Base-by-base conservation (phyloP, 35 echinoderm and acorn worm species). In the Eucidaris tribuloides region DNA sequence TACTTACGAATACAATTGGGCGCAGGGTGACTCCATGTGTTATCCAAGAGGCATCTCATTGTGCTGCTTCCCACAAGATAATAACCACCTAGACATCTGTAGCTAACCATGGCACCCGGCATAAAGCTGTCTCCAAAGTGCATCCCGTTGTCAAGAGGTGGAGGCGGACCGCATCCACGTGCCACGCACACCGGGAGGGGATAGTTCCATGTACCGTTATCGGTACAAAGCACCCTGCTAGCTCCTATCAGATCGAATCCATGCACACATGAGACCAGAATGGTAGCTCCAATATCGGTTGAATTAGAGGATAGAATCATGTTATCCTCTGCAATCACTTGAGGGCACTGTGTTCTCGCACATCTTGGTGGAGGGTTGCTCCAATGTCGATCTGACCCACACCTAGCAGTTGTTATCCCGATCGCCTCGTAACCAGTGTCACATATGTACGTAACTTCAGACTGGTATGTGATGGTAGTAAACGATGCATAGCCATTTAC, bases 1-100 rank as follows among this genome's bases (percentile, higher is more conserved):
- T n/a, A 88, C 85, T 88, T 40, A 88, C 85, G 32, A 3, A 88
- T 48, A 68, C 85, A 88, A 37, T 36, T 71, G 38, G 77, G 85
- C 32, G 20, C 22, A 2, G 58, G 32, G 1, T 68, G 68, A 84
- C 56, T 90, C 88, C 88, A 90, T 50, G 81, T 84, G 41, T 76
- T 46, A 55, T 79, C 81, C 6, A 52, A 27, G 27, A 62, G 54
- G 63, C 88, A 90, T 45, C 37, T 84, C 37, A 54, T 76, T 19
- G 54, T 49, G n/a, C 88, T 78, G 17, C 22, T 40, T 39, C 88
- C 88, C n/a, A 54, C 28, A 41, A 76, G 27, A 13, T 40, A 23
- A 52, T 82, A 90, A 5, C 88, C 88, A 25, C 71, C 45, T 19
- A 64, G 20, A 58, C 88, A 90, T 18, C 68, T 45, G 38, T 89